Percentiles rank a stretch among this genome's conserved stretches.
Evolutionary conservation across 2,113 vertebrate genomes (phyloP).

Genomic region (Mellivora capensis): DNA sequence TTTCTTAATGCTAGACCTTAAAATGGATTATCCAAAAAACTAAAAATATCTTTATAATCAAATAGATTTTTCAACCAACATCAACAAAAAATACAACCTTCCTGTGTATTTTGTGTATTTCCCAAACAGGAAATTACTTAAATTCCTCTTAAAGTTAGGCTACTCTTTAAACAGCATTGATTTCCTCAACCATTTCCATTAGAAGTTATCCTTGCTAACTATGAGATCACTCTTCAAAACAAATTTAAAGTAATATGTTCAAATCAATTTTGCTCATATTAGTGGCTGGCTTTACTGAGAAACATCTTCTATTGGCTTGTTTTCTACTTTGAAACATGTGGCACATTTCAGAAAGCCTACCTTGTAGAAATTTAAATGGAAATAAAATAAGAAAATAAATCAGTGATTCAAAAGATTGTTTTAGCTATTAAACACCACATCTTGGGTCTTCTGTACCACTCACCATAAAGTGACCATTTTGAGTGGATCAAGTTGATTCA

Average conservation of each 20-base stretch:
- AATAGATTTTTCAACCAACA: slow-evolving; percentile 56
- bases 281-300: neutral
- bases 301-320: neutral
- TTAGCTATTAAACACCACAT: neutral
- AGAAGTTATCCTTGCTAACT: neutral
- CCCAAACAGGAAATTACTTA: slow-evolving; percentile 58
- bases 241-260: neutral
- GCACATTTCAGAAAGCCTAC: neutral
- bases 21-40: neutral
- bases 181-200: neutral
- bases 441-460: neutral
- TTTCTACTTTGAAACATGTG: neutral
- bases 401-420: neutral
- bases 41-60: slow-evolving; percentile 31
- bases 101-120: slow-evolving; percentile 42
- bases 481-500: neutral
- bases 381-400: neutral
- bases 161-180: neutral
- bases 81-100: slow-evolving; percentile 50
- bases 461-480: neutral
- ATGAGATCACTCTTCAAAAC: neutral
- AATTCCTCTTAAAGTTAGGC: slow-evolving; percentile 59
- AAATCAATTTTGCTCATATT: neutral
- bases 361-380: neutral
- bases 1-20: slow-evolving; percentile 4